Evolutionary conservation across 2,113 vertebrate species (phyloP).

Genomic region (Paracanthobrama guichenoti): DNA sequence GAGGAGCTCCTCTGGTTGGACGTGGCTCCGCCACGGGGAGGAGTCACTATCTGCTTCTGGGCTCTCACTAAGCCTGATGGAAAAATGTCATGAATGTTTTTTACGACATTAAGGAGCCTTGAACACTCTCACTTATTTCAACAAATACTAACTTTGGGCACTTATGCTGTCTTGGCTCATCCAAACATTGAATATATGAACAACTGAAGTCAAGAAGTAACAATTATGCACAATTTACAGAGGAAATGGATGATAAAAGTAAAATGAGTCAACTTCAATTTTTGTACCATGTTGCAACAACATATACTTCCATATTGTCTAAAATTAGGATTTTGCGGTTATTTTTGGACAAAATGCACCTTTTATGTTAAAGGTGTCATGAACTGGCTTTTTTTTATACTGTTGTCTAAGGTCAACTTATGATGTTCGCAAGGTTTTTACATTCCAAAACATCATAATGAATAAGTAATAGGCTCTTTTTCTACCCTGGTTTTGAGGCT

Average conservation of each 20-base stretch:
- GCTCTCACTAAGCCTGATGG: constrained; percentile 66
- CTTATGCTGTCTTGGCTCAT: not conserved
- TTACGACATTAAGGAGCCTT: not conserved
- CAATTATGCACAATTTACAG: not conserved
- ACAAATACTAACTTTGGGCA: not conserved
- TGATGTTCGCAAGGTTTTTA: too few relatives aligned
- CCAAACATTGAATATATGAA: not conserved
- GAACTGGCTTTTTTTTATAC: too few relatives aligned
- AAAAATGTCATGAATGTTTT: not conserved
- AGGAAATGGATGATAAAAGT: not conserved
- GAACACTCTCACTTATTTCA: not conserved
- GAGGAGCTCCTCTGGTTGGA: constrained; percentile 82
- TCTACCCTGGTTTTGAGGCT: too few relatives aligned
- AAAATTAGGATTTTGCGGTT: not conserved
- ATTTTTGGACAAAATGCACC: not conserved
- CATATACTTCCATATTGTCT: not conserved
- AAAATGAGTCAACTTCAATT: not conserved
- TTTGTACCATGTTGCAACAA: not conserved
- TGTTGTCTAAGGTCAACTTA: too few relatives aligned
- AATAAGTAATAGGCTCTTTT: too few relatives aligned
- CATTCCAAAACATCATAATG: too few relatives aligned
- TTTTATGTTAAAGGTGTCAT: too few relatives aligned
- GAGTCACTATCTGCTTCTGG: constrained; percentile 80
- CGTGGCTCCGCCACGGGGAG: constrained; percentile 66
- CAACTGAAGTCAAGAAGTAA: not conserved